A percentile compares a stretch with the other conserved stretches of the same genome.
Evolutionary conservation across 2,888 invertebrate genomes (phyloP).

Genomic region (Amiota minor): DNA sequence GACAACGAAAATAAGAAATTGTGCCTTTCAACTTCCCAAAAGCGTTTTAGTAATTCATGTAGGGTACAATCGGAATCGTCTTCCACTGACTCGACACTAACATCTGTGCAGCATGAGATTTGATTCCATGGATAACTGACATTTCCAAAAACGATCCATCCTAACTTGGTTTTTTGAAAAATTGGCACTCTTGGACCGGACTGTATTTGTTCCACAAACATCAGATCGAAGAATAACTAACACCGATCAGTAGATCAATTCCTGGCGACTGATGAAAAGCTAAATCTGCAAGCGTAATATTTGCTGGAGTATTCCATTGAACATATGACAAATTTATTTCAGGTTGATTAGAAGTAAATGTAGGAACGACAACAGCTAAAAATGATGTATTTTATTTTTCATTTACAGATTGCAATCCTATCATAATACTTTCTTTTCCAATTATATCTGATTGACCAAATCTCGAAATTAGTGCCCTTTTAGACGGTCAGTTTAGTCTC

Average conservation of each 20-base stretch:
- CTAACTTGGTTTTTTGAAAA: background rate
- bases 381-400: too few relatives aligned
- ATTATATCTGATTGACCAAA: too few relatives aligned
- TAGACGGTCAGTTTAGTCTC: too few relatives aligned
- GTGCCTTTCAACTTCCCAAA: constrained; percentile 6
- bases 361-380: background rate
- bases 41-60: background rate
- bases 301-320: background rate
- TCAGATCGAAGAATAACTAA: too few relatives aligned
- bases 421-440: too few relatives aligned
- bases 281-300: too few relatives aligned
- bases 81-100: too few relatives aligned
- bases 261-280: background rate
- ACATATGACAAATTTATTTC: background rate
- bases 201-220: too few relatives aligned
- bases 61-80: background rate
- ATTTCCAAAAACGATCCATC: background rate
- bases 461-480: too few relatives aligned
- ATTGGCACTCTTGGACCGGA: background rate
- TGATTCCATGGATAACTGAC: background rate
- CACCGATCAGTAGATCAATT: background rate
- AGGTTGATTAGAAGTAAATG: background rate
- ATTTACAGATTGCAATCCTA: too few relatives aligned
- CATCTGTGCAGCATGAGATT: too few relatives aligned
- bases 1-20: too few relatives aligned